Base-by-base conservation (phyloP, 2,888 invertebrate species). In the Andrena minutula region DNA sequence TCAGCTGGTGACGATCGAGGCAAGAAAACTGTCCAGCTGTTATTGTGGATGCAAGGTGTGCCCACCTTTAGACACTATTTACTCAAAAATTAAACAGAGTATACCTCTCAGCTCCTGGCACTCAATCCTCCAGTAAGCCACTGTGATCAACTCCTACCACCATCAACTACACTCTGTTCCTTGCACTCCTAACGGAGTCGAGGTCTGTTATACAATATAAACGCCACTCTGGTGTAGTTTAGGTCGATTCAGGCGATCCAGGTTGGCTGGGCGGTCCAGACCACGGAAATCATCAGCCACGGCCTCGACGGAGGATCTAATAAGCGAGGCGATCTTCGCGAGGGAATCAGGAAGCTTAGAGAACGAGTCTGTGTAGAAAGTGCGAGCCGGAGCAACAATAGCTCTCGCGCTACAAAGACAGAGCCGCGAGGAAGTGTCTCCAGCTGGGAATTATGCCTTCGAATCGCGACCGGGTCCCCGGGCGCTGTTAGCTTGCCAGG, bases 351-450 rank as follows among this genome's bases (percentile, higher is more conserved):
- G 23, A 20, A 53, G 66, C 51, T 51, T 30, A 30, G 30, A 30
- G 30, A 51, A 53, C 66, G 16, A 10, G 58, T 28, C 58, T 58
- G 79, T 70, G 71, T 79, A 79, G 80, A 79, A 79, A 79, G 69
- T 66, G 70, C 84, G 82, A 75, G 68, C 35, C 81, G 75, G 47
- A 56, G 75, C 80, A 56, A 82, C 81, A 72, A 74, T 80, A 47
- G 70, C 51, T 47, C n/a, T 41, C 26, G 41, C 30, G 69, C 35
- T 26, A 69, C 64, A 69, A 74, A 78, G 77, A 80, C 77, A 72
- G 72, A 72, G 68, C 75, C 74, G 77, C 79, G 73, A 80, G 79
- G 79, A 86, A 79, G 72, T 80, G 77, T 83, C 79, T 77, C 72
- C 32, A 49, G 23, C 51, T n/a, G 32, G 72, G 70, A 85, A 85